These are phyloP conservation scores for Sebastes glaucus DNA, from an alignment of 2,797 vertebrate species.

Conservation along the genomic window DNA sequence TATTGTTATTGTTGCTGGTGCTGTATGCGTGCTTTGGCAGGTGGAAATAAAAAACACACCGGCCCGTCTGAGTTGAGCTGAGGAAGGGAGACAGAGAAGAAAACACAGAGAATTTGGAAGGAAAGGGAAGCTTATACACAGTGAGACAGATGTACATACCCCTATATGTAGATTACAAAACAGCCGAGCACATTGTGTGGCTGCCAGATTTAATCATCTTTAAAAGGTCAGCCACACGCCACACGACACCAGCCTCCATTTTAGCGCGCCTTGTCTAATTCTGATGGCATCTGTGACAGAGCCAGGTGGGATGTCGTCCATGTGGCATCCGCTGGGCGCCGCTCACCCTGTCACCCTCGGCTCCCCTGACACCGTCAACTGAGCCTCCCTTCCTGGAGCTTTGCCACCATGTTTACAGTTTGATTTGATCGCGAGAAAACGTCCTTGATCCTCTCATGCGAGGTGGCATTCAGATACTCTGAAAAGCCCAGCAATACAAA, in stretches of 20 bases:
- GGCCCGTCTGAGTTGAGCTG: background rate
- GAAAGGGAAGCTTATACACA: background rate
- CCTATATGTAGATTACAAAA: constrained; percentile 5
- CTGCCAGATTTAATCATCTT: constrained; percentile 46
- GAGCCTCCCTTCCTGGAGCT: background rate
- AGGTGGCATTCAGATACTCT: background rate
- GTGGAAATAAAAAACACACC: background rate
- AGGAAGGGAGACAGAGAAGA: background rate
- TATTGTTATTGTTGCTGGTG: background rate
- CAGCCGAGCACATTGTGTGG: background rate
- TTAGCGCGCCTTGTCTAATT: constrained; percentile 25
- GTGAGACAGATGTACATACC: background rate
- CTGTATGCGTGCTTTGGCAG: constrained; percentile 12
- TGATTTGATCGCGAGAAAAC: background rate
- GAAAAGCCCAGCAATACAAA: background rate
- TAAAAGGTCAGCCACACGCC: constrained; percentile 44
- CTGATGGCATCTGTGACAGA: constrained; percentile 43
- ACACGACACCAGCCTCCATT: constrained; percentile 24
- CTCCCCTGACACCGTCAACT: constrained; percentile 14
- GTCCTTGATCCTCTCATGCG: background rate
- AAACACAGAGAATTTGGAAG: background rate
- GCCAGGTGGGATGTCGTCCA: constrained; percentile 44
- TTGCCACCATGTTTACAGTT: background rate
- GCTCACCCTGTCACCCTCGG: constrained; percentile 21
- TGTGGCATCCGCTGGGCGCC: constrained; percentile 24